These are phyloP conservation scores for Luffia ferchaultella DNA, from an alignment of 2,888 invertebrate species.

Conservation along the genomic window DNA sequence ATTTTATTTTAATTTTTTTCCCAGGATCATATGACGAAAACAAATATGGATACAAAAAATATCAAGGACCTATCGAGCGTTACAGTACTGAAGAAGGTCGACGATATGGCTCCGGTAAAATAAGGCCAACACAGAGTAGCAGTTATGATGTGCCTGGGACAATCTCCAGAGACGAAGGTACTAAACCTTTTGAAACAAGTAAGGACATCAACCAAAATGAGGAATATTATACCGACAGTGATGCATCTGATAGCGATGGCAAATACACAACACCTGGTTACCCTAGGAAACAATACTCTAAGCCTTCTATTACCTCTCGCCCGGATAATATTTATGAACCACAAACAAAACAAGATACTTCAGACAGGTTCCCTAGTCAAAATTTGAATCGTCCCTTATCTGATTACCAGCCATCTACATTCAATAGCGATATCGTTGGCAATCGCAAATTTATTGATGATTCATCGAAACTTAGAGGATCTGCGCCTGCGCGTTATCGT, in stretches of 20 bases:
- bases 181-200: too few relatives aligned
- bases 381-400: neutral
- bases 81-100: conserved; percentile 9
- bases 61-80: conserved; percentile 19
- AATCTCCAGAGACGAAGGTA: too few relatives aligned
- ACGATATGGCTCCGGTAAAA: neutral
- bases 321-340: neutral
- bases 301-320: neutral
- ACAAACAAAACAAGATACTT: neutral
- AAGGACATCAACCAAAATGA: neutral
- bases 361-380: neutral
- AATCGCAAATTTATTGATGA: neutral
- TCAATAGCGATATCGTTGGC: too few relatives aligned
- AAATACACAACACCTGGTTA: neutral
- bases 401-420: too few relatives aligned
- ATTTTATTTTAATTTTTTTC: conserved; percentile 11
- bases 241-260: neutral
- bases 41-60: conserved; percentile 42
- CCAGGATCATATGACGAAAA: conserved; percentile 41
- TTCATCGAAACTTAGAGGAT: neutral
- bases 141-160: neutral
- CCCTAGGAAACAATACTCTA: neutral
- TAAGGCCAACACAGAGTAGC: neutral
- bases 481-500: neutral
- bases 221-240: neutral